phyloP scores from a whole-genome alignment of 2,113 vertebrate genomes.

The Clinocottus analis region DNA sequence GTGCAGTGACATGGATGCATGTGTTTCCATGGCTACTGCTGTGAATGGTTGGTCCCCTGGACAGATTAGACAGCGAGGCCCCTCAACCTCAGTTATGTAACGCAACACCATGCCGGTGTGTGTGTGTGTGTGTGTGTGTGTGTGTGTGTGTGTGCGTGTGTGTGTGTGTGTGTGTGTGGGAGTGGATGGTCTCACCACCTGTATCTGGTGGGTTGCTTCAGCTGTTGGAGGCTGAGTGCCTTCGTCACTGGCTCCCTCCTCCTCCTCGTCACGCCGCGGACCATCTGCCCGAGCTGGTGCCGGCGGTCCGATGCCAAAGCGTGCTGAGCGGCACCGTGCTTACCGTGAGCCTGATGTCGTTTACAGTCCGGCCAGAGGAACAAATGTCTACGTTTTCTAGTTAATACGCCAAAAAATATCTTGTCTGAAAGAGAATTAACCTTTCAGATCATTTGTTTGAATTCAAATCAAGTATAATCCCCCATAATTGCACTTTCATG shows the following conservation, averaged over 20 bases:
- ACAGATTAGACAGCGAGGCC: conserved; percentile 15
- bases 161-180: conserved; percentile 48
- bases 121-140: conserved; percentile 42
- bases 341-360: too few species aligned
- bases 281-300: conserved; percentile 70
- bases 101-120: conserved; percentile 9
- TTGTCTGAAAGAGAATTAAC: too few species aligned
- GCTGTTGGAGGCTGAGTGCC: conserved; percentile 44
- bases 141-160: conserved; percentile 43
- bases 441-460: too few species aligned
- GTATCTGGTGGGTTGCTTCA: conserved; percentile 68
- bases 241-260: conserved; percentile 42
- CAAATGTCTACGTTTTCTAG: too few species aligned
- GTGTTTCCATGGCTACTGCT: conserved; percentile 51
- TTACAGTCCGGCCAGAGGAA: too few species aligned
- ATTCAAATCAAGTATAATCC: too few species aligned
- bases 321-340: background rate
- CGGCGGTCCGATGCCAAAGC: conserved; percentile 22
- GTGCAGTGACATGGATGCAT: background rate
- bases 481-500: too few species aligned
- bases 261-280: conserved; percentile 30
- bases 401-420: too few species aligned
- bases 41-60: conserved; percentile 21
- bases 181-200: conserved; percentile 55
- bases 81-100: conserved; percentile 51